Evolutionary conservation across 2,888 invertebrate species (phyloP), one percentile per base, ranked within the genome.

Genomic region (Archips xylosteana): DNA sequence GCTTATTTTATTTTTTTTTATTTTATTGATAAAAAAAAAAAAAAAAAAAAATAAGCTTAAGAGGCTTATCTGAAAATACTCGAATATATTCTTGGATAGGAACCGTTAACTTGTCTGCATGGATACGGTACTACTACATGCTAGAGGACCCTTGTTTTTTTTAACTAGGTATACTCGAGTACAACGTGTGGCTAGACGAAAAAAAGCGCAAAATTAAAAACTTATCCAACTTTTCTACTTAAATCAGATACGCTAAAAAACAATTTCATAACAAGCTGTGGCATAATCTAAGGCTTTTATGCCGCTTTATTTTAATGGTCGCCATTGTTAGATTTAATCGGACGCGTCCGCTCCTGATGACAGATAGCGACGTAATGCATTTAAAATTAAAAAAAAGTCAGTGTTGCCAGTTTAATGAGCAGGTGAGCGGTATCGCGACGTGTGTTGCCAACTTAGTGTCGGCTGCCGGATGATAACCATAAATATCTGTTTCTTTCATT

Each of bases 331-430:
- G 74, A 74, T 74, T 65, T 70, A 74, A 74, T 74, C 74, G 60
- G 32, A 59, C 15, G 63, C 74, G 70, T 65, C 65, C 69, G 70
- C 70, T 60, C 74, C 51, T 60, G 74, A 74, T 74, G 74, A 74
- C 70, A 74, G 74, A 74, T 74, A 74, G 73, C 63, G 73, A 64
- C 49, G 68, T 73, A 73, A 73, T 73, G 73, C 68, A 68, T 64
- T 69, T 63, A 64, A 73, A 39, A 36, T 45, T n/a, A n/a, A 65
- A 65, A 64, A 64, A 59, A 60, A 57, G n/a, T 8, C 63, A 70
- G 63, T 73, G 73, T 73, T 73, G 68, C 73, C 73, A 65, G 68
- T 68, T 61, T 71, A 73, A 73, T 73, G 73, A 73, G 73, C 73
- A 73, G 73, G 73, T 73, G 73, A 69, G 61, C 42, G 15, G 54